phyloP scores from a whole-genome alignment of 2,797 vertebrate species.

The Lagorchestes hirsutus region DNA sequence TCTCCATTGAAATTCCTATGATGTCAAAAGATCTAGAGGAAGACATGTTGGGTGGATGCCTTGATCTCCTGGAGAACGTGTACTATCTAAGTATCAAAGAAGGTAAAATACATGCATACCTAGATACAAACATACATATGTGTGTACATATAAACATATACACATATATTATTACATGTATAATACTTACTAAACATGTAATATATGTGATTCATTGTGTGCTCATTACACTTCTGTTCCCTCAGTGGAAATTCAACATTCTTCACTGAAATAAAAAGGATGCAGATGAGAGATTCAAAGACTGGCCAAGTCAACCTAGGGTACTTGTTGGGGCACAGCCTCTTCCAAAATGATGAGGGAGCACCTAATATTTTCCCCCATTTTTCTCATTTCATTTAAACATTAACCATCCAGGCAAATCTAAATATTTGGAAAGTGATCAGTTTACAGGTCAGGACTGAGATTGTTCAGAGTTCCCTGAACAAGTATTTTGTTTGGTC shows the following conservation, averaged over 20 bases:
- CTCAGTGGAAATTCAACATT: background rate
- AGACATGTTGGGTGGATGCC: background rate
- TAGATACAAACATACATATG: background rate
- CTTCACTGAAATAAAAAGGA: background rate
- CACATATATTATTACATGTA: background rate
- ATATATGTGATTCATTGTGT: background rate
- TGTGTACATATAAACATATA: background rate
- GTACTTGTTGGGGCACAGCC: background rate
- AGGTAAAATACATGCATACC: background rate
- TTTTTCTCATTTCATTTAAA: background rate
- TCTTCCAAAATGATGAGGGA: background rate
- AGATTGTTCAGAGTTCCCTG: background rate
- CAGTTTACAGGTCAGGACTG: background rate
- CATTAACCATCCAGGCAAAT: background rate
- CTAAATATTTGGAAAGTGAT: background rate
- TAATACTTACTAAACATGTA: background rate
- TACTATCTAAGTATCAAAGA: background rate
- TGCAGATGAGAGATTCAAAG: background rate
- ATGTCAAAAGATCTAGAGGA: background rate
- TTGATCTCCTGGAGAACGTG: background rate
- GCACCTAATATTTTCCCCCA: background rate
- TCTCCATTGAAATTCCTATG: background rate
- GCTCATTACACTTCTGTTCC: background rate
- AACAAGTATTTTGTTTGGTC: background rate
- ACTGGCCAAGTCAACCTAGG: background rate